These are phyloP conservation scores for Aspidoscelis tigris DNA, from an alignment of 2,113 vertebrate species.

Conservation along the genomic window DNA sequence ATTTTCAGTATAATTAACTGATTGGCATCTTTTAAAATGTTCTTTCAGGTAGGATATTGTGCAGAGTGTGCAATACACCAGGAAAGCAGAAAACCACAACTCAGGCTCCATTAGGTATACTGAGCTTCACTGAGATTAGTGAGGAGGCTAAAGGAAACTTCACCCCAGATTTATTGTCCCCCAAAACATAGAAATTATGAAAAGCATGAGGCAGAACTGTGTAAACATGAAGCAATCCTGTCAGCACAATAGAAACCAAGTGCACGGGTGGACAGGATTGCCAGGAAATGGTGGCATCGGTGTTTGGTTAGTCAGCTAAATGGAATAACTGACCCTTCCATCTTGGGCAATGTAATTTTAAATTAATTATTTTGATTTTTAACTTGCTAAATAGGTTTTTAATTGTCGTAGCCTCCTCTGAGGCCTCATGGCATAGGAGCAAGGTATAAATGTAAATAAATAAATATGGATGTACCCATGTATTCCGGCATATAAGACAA, in stretches of 20 bases:
- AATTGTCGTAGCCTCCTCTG: too few relatives aligned
- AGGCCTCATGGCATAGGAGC: too few relatives aligned
- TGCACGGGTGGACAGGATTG: background rate
- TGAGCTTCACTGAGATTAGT: background rate
- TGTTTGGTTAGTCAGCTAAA: background rate
- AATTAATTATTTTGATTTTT: too few relatives aligned
- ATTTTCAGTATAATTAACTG: background rate
- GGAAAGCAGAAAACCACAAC: background rate
- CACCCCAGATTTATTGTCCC: too few relatives aligned
- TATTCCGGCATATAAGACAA: too few relatives aligned
- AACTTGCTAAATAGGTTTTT: too few relatives aligned
- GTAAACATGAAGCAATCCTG: background rate
- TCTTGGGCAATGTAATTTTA: too few relatives aligned
- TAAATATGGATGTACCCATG: too few relatives aligned
- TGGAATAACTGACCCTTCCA: too few relatives aligned
- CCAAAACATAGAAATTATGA: background rate
- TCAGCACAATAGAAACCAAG: background rate
- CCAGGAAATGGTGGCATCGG: background rate
- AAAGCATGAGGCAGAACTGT: too few relatives aligned
- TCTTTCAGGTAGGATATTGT: background rate
- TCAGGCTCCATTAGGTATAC: constrained; percentile 7
- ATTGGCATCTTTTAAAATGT: background rate
- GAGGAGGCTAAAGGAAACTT: background rate
- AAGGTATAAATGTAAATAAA: background rate
- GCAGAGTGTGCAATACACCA: background rate